These are phyloP conservation scores for Erethizon dorsatum DNA, from an alignment of 2,797 vertebrate species.

Conservation along the genomic window DNA sequence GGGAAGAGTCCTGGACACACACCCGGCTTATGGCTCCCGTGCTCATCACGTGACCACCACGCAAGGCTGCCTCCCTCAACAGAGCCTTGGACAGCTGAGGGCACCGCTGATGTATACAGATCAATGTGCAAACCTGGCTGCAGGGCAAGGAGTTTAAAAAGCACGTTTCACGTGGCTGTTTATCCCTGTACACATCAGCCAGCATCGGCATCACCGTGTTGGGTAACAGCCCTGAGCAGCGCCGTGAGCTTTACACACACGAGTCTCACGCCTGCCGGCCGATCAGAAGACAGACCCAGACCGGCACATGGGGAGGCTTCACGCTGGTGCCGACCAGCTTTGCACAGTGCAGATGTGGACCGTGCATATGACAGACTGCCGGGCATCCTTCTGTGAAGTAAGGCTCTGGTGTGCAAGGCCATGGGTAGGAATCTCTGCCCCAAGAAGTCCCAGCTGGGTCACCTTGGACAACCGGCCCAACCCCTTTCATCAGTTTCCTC, in stretches of 20 bases:
- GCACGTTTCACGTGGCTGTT: not conserved
- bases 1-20: not conserved
- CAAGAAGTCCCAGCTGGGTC: too few species aligned
- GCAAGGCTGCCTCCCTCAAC: not conserved
- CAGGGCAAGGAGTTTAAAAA: not conserved
- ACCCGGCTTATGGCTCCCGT: not conserved
- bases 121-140: not conserved
- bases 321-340: conserved; percentile 25
- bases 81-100: not conserved
- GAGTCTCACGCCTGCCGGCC: not conserved
- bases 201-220: fast-evolving
- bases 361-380: conserved; percentile 1
- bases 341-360: conserved; percentile 37
- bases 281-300: not conserved
- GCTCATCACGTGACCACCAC: fast-evolving
- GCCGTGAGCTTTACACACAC: not conserved
- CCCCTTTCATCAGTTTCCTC: not conserved
- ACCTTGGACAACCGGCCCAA: not conserved
- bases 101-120: not conserved
- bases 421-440: not conserved
- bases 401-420: not conserved
- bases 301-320: not conserved
- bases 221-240: not conserved
- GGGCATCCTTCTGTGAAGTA: not conserved
- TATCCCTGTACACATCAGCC: not conserved